Conservation (phyloP, 92 coral and sea anemone species). For the Nematostella vectensis region DNA sequence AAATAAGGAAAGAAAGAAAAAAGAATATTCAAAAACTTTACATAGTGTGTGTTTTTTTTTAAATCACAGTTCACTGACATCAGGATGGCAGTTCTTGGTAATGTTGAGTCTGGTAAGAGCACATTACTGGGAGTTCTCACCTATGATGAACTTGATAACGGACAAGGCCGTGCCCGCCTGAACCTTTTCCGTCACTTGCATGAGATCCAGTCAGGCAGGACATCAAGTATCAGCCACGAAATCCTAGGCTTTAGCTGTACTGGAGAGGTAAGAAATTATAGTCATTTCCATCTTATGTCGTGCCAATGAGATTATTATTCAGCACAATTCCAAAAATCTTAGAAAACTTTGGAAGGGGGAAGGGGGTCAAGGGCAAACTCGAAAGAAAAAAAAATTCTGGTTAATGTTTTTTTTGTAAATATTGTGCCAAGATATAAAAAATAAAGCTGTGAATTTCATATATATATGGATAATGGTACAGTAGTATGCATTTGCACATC, state of each 20-base stretch:
- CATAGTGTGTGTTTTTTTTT: no score
- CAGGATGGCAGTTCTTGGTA: constrained; percentile 92
- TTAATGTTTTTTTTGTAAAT: no score
- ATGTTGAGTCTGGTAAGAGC: constrained; percentile 97
- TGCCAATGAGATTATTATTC: not conserved
- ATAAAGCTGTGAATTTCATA: no score
- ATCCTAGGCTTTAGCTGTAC: constrained; percentile 86
- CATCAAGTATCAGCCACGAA: constrained; percentile 97
- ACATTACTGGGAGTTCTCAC: constrained; percentile 90
- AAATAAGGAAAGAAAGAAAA: no score
- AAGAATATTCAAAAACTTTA: no score
- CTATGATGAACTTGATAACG: constrained; percentile 93
- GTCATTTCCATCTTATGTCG: not conserved
- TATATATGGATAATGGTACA: no score
- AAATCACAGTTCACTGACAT: constrained; percentile 80
- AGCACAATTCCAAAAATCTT: not conserved
- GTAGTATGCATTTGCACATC: no score
- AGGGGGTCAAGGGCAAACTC: no score
- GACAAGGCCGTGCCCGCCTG: constrained; percentile 93
- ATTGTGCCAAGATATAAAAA: no score
- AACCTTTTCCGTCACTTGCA: constrained; percentile 92
- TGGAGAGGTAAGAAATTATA: constrained; percentile 74
- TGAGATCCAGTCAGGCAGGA: constrained; percentile 94
- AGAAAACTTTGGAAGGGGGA: no score
- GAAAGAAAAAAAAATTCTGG: no score